Base-by-base conservation (phyloP, 2,113 vertebrate genomes). In the Callipepla squamata region DNA sequence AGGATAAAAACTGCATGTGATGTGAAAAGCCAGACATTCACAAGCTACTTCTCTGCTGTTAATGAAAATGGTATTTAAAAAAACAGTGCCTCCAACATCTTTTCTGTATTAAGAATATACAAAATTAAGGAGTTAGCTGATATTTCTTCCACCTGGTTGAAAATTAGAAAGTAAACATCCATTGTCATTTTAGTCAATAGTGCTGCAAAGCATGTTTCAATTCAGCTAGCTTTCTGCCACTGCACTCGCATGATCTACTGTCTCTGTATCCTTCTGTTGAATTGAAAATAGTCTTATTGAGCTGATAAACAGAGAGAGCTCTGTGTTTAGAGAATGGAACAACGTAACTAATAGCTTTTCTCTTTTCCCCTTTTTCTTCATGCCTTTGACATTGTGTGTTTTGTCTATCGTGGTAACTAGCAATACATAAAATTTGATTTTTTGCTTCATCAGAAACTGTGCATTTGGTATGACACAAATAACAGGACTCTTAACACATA, bases 201-300 rank as follows among this genome's bases (percentile, higher is more conserved):
- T 78, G n/a, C 53, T 84, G 25, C 38, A 66, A 90, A 61, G 50
- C 0, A 9, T 21, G 13, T 93, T 95, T 87, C 63, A 87, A 73
- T 62, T 45, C 62, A 78, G 61, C 65, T 42, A 70, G 50, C 89
- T 93, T 92, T 81, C 86, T 89, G 72, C 80, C 59, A 42, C 58
- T 92, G 84, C 70, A 48, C 58, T 87, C 90, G 84, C 70, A 89
- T 87, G 77, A 23, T 62, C 48, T 40, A 25, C 63, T 78, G 23
- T 68, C 36, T 50, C 55, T 85, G 28, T 80, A 30, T 63, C 82
- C 80, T 76, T 44, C 62, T 88, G 23, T 89, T 57, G 40, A 74
- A 75, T 47, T 61, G 45, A 63, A 79, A 86, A 69, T 61, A 6
- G 11, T 63, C 11, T 3, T 45, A 11, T 72, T 57, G 73, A 80